Conservation (phyloP, 2,113 vertebrate species). For the Pseudopipra pipra region DNA sequence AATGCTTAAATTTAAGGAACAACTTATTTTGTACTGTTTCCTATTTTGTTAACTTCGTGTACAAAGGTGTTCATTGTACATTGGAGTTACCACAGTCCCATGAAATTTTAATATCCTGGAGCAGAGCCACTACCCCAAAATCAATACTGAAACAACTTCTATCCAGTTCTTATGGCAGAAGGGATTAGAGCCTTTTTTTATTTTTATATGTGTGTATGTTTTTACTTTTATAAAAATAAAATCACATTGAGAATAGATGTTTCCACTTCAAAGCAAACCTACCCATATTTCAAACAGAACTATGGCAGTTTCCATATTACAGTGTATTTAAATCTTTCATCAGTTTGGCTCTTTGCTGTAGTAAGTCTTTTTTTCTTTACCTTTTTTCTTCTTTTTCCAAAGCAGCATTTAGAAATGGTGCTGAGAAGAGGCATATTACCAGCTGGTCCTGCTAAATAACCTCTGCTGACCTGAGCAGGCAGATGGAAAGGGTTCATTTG, state of each 20-base stretch:
- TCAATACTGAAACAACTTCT: neutral
- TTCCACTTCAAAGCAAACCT: neutral
- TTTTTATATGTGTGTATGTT: neutral
- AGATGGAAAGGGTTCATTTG: constrained; percentile 76
- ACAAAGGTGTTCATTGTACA: neutral
- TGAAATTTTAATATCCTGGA: neutral
- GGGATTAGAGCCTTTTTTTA: neutral
- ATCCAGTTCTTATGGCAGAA: neutral
- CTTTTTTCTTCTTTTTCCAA: neutral
- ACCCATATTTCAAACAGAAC: neutral
- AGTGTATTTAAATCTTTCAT: neutral
- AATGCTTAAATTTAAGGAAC: neutral
- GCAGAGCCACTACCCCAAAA: neutral
- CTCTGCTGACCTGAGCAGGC: constrained; percentile 69
- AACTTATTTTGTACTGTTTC: neutral
- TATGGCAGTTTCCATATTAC: neutral
- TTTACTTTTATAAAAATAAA: neutral
- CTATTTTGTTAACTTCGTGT: neutral
- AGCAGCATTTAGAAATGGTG: constrained; percentile 35
- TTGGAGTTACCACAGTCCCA: neutral
- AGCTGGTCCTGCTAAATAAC: constrained; percentile 73
- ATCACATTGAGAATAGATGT: neutral
- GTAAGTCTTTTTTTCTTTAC: neutral
- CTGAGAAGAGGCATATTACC: constrained; percentile 62
- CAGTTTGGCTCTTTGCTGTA: neutral